phyloP scores from a whole-genome alignment of 2,113 vertebrate genomes.

The Mirounga angustirostris region DNA sequence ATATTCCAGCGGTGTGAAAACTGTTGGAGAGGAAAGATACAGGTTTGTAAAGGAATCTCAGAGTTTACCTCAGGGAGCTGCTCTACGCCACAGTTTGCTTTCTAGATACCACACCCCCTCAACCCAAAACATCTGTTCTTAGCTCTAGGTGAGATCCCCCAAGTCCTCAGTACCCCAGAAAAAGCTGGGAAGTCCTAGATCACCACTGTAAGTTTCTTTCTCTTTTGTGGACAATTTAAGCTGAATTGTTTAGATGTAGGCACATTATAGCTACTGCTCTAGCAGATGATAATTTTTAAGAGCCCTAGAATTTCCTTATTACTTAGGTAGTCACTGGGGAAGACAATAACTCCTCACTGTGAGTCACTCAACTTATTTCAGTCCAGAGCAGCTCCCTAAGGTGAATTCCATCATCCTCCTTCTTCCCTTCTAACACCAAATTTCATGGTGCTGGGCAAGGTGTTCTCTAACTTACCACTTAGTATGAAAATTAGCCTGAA shows the following conservation, averaged over 20 bases:
- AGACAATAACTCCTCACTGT: neutral
- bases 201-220: neutral
- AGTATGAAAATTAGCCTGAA: neutral
- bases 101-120: neutral
- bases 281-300: neutral
- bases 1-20: neutral
- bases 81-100: neutral
- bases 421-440: neutral
- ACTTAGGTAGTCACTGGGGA: neutral
- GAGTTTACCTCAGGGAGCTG: neutral
- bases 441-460: neutral
- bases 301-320: neutral
- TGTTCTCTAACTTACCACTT: neutral
- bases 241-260: neutral
- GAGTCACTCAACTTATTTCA: neutral
- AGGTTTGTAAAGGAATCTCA: neutral
- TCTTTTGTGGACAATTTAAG: neutral
- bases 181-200: neutral
- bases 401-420: neutral
- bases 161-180: neutral
- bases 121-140: neutral
- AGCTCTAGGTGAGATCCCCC: neutral
- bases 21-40: neutral
- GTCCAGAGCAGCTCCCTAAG: too few species aligned
- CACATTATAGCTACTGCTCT: neutral